Percentiles rank a stretch among this genome's conserved stretches.
These are phyloP conservation scores for Lates japonicus DNA, from an alignment of 2,797 vertebrate species.

Conservation along the genomic window DNA sequence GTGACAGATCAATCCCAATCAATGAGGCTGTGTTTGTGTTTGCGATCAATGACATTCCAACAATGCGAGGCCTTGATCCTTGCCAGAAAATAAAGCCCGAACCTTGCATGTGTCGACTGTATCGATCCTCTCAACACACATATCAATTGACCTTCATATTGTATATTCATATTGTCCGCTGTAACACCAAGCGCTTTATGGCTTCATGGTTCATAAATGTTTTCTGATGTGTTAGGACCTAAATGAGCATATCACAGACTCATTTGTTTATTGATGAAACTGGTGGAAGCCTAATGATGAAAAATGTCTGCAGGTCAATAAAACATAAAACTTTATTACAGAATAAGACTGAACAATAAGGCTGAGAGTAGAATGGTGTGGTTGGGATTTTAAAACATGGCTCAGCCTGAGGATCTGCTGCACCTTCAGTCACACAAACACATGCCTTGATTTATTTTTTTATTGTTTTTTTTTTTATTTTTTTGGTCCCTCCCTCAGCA, in stretches of 20 bases:
- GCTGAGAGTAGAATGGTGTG: rapidly evolving
- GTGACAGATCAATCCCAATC: slow-evolving; percentile 52
- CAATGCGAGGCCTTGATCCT: slow-evolving; percentile 27
- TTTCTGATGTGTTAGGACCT: slow-evolving; percentile 6
- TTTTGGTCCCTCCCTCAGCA: neutral
- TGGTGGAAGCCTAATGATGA: slow-evolving; percentile 35
- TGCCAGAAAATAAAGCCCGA: slow-evolving; percentile 30
- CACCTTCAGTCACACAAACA: slow-evolving; percentile 18
- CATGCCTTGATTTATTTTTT: slow-evolving; percentile 13
- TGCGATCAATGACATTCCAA: slow-evolving; percentile 42
- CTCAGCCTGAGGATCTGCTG: neutral
- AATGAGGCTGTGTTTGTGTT: slow-evolving; percentile 50
- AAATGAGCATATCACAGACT: slow-evolving; percentile 24
- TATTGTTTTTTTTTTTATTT: neutral
- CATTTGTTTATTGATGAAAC: slow-evolving; percentile 41
- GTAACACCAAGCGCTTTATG: neutral
- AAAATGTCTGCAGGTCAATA: slow-evolving; percentile 13
- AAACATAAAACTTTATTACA: slow-evolving; percentile 11
- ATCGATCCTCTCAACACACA: slow-evolving; percentile 49
- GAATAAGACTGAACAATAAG: slow-evolving; percentile 10
- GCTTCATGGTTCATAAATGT: slow-evolving; percentile 18
- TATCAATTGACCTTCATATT: slow-evolving; percentile 44
- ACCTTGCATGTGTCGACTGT: slow-evolving; percentile 17
- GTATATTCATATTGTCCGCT: slow-evolving; percentile 7
- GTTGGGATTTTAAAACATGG: neutral